Base-by-base conservation (phyloP, 2,113 vertebrate species). In the Pica pica region DNA sequence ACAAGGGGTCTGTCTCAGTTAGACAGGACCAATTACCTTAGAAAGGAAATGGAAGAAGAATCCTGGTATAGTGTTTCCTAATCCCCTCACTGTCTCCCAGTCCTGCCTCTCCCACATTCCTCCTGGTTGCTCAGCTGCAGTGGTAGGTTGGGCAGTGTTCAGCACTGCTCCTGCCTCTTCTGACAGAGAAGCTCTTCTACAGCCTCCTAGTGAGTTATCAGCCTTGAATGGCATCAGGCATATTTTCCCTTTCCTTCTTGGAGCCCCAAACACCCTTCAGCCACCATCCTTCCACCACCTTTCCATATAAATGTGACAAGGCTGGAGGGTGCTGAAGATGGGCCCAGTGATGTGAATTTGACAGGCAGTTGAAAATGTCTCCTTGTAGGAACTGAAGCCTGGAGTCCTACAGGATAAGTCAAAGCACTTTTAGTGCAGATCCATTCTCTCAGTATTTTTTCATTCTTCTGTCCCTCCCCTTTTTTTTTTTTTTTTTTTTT, bases 11-110 rank as follows among this genome's bases (percentile, higher is more conserved):
- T 81, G 61, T 69, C 87, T 95, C 77, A 78, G 28, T 85, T 86
- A 89, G 87, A 93, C 2, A 2, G 82, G 69, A 91, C 83, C 87
- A 84, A 92, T 95, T 95, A 92, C 93, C 69, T 91, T 93, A 65
- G 73, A 83, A 68, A 83, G 95, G 89, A 95, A 96, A 92, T 80
- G 44, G 63, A 78, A 78, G 90, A 93, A 94, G 91, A 96, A 95
- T 90, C 33, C 44, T 6, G 1, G 53, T 89, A 93, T 93, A 87
- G 60, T 95, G 20, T 96, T 93, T 93, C 83, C 52, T 97, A 96
- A 97, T 95, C 94, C 91, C 56, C 50, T 81, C 56, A 20, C 71
- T 81, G 73, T 92, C 83, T 87, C 56, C 39, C 35, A 31, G 52
- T 70, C 30, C 44, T 86, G 71, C 85, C 55, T 83, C 21, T 93